Conservation (phyloP, 2,797 vertebrate genomes). For the Rhyacichthys aspro region DNA sequence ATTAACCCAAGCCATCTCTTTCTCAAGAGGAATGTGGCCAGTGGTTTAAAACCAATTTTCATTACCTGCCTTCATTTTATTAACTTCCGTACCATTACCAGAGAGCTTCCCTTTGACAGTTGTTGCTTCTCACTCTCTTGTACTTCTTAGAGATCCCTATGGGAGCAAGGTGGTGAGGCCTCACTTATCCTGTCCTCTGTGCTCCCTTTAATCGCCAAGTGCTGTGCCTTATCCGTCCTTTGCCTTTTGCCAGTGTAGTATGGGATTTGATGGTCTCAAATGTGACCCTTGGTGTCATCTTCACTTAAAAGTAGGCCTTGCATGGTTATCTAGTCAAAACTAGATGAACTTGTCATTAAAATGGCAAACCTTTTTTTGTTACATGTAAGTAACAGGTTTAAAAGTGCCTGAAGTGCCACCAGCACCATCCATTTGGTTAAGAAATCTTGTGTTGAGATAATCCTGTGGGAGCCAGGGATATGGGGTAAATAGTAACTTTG, state of each 20-base stretch:
- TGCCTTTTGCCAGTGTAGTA: constrained; percentile 32
- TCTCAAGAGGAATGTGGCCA: constrained; percentile 80
- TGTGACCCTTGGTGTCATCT: constrained; percentile 25
- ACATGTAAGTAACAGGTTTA: constrained; percentile 10
- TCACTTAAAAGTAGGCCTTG: constrained; percentile 14
- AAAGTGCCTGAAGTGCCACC: constrained; percentile 33
- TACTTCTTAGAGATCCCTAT: constrained; percentile 67
- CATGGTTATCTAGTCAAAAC: constrained; percentile 22
- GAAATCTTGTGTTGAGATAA: constrained; percentile 30
- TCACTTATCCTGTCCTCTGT: constrained; percentile 60
- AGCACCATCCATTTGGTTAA: constrained; percentile 39
- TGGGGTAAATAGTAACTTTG: constrained; percentile 56
- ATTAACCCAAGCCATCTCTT: constrained; percentile 81
- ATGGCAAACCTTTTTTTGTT: constrained; percentile 1
- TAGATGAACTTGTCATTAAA: constrained; percentile 14
- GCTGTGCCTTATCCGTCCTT: constrained; percentile 26
- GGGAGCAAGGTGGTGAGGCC: constrained; percentile 58
- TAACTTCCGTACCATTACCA: constrained; percentile 82
- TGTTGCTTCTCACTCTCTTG: constrained; percentile 68
- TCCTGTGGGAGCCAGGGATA: constrained; percentile 42
- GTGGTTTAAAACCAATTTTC: constrained; percentile 86
- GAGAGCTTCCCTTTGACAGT: constrained; percentile 69
- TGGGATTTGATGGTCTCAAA: constrained; percentile 10
- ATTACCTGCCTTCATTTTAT: constrained; percentile 83
- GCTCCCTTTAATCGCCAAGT: constrained; percentile 59